Base-by-base conservation (phyloP, 2,113 vertebrate genomes). In the Crotalus tigris region DNA sequence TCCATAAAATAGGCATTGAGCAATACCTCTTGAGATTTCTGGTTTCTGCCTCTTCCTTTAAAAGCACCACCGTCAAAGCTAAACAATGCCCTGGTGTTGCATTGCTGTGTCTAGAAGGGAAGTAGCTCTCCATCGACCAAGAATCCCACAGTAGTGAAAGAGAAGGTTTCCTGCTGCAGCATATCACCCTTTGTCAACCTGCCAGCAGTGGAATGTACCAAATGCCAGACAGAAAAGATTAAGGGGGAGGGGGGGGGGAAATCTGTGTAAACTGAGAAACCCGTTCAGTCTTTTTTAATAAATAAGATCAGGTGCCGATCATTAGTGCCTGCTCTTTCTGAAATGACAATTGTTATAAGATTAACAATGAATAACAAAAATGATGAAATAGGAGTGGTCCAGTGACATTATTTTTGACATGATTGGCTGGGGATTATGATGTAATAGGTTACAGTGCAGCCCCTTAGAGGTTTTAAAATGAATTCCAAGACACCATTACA, bases 391-490 rank as follows among this genome's bases (percentile, higher is more conserved):
- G 98, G 98, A 99, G 98, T 97, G 98, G 98, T 98, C 98, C 98
- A 98, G 97, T 98, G 98, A 98, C 98, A 98, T 97, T 98, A 97
- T 98, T 97, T 93, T 98, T 98, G 97, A 95, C 97, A 97, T 98
- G 98, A 99, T 99, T 99, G 99, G 99, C 98, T 98, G 98, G 97
- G 98, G 97, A 98, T 97, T 98, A 98, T 99, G 99, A 99, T 99
- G 99, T 99, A 98, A 99, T 98, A 98, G 97, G 98, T 99, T 99
- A 98, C 98, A 98, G 98, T 98, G 98, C 98, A 98, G 97, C 98
- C 96, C 97, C 98, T 98, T 98, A 97, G 98, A 98, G 98, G 96
- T 98, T 98, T 98, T 98, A 97, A 98, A 98, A 98, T 98, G 95
- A 98, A 97, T 98, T 98, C 98, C 98, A 97, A 98, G 98, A 96